Evolutionary conservation across 2,797 vertebrate species (phyloP), one percentile per base, ranked within the genome.

Genomic region (Sebastes kiyomatsui): DNA sequence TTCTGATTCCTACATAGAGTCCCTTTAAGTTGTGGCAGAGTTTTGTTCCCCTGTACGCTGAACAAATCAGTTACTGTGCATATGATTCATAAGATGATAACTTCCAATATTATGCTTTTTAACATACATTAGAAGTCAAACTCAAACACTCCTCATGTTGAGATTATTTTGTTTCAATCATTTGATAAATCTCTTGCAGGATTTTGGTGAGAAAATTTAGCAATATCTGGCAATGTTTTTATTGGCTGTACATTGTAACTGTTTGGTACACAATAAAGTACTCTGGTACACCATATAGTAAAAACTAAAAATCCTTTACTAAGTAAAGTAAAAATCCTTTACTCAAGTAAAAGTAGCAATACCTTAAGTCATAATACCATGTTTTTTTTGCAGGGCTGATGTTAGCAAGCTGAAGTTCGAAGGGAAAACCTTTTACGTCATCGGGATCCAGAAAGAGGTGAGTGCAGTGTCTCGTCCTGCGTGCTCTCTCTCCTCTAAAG

Each of bases 341-440:
- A 61, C 27, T 42, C 8, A 33, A 22, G 18, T 61, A 72, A 30
- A 60, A 30, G 2, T 5, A 72, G 23, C 7, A 42, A 25, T 64
- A 56, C n/a, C 58, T n/a, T 5, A 4, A 67, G 27, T 75, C 18
- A 27, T 56, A 27, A 70, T n/a, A 7, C 2, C 28, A 1, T 75
- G n/a, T 9, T 18, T 56, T 93, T 81, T 92, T 92, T 93, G 67
- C 93, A 99, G 98, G 98, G 92, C 92, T 61, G 98, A 99, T 90
- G 98, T 99, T 82, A 99, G 96, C 94, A 99, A 99, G 91, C 94
- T 99, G 93, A 99, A 98, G 93, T 99, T 98, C 81, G 98, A 99
- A 94, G 98, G 98, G 76, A 99, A 99, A 96, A 99, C 97, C 5
- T 99, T 99, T 95, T 97, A 98, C 86, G 97, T 98, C 85, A 97